phyloP scores from a whole-genome alignment of 2,113 vertebrate genomes.

The Xiphophorus maculatus region DNA sequence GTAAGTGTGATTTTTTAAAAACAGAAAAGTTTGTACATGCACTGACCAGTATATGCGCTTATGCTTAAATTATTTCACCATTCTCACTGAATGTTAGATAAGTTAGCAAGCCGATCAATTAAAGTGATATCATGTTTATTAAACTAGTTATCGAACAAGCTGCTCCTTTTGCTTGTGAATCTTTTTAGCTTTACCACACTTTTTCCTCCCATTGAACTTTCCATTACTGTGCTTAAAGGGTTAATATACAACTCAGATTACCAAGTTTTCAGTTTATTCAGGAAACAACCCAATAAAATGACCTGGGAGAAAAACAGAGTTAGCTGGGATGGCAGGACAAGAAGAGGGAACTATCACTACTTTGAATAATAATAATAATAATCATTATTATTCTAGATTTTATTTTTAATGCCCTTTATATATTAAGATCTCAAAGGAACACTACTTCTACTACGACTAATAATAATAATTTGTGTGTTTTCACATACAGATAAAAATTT shows the following conservation, averaged over 20 bases:
- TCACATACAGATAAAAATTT: no score
- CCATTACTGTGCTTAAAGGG: not conserved
- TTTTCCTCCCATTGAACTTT: not conserved
- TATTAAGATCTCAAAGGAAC: no score
- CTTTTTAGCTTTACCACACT: not conserved
- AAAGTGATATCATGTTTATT: not conserved
- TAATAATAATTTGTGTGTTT: no score
- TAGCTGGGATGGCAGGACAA: no score
- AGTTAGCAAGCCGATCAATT: not conserved
- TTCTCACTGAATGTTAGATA: not conserved
- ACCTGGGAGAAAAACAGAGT: not conserved
- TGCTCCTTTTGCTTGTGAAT: not conserved
- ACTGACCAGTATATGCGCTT: no score
- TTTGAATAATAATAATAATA: no score
- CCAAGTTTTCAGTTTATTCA: not conserved
- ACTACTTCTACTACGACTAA: no score
- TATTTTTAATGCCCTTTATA: no score
- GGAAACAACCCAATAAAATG: not conserved
- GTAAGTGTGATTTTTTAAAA: not conserved
- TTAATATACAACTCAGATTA: not conserved
- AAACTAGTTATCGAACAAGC: not conserved
- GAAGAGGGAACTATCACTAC: no score
- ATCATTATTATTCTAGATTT: no score
- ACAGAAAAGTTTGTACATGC: not conserved
- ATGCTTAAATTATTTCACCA: not conserved